Evolutionary conservation across 2,888 invertebrate genomes (phyloP).

Genomic region (Lepetodrilus schrolli): DNA sequence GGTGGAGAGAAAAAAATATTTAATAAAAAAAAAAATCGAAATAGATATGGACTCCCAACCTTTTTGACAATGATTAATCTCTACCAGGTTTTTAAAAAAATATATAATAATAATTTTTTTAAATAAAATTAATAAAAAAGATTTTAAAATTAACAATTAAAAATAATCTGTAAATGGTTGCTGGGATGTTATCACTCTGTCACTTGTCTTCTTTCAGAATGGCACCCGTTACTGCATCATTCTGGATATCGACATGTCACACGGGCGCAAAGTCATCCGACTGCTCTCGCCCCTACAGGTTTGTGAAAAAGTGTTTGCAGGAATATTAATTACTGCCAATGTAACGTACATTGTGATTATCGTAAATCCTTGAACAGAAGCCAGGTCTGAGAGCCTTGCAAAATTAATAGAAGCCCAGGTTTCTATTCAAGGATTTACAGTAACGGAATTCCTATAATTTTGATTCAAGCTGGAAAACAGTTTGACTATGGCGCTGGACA

Average conservation of each 20-base stretch:
- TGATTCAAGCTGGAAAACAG: conserved; percentile 79
- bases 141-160: no score
- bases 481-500: conserved; percentile 84
- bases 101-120: no score
- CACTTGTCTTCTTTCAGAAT: conserved; percentile 72
- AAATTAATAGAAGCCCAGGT: no score
- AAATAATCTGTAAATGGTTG: no score
- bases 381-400: background rate
- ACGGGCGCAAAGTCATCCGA: conserved; percentile 80
- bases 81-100: no score
- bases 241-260: conserved; percentile 81
- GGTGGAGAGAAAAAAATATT: no score
- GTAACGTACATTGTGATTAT: background rate
- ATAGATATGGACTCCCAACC: no score
- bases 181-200: no score
- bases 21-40: no score
- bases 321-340: background rate
- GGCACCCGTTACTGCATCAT: conserved; percentile 82
- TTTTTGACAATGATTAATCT: no score
- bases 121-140: no score
- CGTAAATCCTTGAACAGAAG: background rate
- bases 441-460: background rate
- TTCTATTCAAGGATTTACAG: background rate
- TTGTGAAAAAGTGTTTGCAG: conserved; percentile 46
- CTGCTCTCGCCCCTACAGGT: conserved; percentile 87